Evolutionary conservation across 2,113 vertebrate genomes (phyloP), one percentile per base, ranked within the genome.

Genomic region (Gallinago media): DNA sequence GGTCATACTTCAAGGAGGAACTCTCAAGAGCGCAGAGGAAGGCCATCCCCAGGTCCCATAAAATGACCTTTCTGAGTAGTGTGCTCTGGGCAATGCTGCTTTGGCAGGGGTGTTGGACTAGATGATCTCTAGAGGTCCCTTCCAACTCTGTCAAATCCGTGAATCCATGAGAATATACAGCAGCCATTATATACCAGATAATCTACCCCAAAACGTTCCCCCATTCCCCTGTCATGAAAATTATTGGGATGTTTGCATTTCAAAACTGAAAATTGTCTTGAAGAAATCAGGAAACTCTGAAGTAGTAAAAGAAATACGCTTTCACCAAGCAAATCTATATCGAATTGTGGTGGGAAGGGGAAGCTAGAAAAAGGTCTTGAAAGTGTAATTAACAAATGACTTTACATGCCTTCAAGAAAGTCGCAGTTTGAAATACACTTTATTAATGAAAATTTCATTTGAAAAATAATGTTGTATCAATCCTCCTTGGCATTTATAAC

Each of bases 381-480:
- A 96, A 71, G 8, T 78, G 26, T 73, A 62, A 96, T 68, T 97
- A 61, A 66, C 18, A 92, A 92, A 92, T 65, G 8, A 3, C 42
- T 89, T 94, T 81, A 44, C 22, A 74, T 26, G 65, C 19, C 11
- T 90, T 89, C 58, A 94, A 95, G 92, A 94, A 96, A 92, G 21
- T 67, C 19, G 21, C 34, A 55, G n/a, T 75, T 79, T 59, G 40
- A 92, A 94, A 68, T 59, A 73, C 10, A 21, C 34, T 70, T 68
- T 81, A 25, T 88, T 31, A 91, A 96, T 52, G 50, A 94, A 93
- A 36, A 65, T 89, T 82, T 89, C 42, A 50, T 50, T 92, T 96
- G 75, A 93, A 90, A 96, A 95, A 93, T 50, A 88, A 13, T 85
- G 18, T 85, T 91, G 32, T 76, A 86, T 94, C 83, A 92, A 74